Evolutionary conservation across 2,888 invertebrate genomes (phyloP).

Genomic region (Tromatobia lineatoria): DNA sequence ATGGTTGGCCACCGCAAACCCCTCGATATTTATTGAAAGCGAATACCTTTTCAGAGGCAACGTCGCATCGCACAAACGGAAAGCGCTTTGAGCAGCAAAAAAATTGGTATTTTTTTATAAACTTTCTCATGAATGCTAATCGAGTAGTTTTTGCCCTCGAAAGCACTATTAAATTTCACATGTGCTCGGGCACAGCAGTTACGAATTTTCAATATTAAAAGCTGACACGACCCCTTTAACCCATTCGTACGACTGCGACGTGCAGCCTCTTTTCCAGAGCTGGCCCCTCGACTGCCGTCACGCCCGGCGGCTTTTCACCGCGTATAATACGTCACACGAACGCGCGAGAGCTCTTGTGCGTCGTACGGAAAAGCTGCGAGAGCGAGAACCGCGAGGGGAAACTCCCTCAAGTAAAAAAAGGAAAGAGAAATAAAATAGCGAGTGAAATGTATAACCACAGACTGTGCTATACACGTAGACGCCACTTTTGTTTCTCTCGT

Average conservation of each 20-base stretch:
- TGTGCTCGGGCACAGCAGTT: background rate
- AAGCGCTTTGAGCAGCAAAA: background rate
- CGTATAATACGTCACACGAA: constrained; percentile 46
- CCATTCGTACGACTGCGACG: constrained; percentile 30
- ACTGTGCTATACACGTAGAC: constrained; percentile 11
- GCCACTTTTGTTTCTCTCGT: constrained; percentile 33
- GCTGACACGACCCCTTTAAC: constrained; percentile 41
- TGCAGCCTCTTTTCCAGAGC: constrained; percentile 5
- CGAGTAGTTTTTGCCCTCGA: background rate
- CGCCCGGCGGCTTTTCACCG: constrained; percentile 43
- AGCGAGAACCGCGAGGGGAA: constrained; percentile 6
- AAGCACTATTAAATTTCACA: constrained; percentile 11
- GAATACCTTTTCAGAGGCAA: background rate
- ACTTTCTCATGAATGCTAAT: background rate
- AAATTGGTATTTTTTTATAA: background rate
- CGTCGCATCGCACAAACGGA: background rate
- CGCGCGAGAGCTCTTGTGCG: constrained; percentile 49
- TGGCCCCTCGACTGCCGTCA: constrained; percentile 29
- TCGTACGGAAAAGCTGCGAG: constrained; percentile 37
- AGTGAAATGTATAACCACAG: constrained; percentile 11
- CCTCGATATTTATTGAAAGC: background rate
- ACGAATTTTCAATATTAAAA: constrained; percentile 18
- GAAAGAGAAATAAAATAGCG: constrained; percentile 4
- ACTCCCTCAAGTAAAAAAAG: background rate
- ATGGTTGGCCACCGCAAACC: background rate